Evolutionary conservation across 2,797 vertebrate genomes (phyloP).

Genomic region (Sorex maritimensis): DNA sequence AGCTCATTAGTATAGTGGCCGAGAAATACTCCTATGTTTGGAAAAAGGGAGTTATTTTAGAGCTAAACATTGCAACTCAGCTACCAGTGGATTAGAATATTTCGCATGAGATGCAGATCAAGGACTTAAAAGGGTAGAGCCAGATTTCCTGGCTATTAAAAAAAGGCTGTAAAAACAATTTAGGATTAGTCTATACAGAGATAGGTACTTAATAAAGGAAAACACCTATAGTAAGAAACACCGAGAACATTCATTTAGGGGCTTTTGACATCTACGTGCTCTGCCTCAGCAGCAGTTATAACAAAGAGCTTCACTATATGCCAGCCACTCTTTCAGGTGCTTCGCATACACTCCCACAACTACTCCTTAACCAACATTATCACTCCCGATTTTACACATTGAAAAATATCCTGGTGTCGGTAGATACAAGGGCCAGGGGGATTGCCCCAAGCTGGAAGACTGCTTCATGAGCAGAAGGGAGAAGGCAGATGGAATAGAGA

Average conservation of each 20-base stretch:
- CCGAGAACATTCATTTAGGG: background rate
- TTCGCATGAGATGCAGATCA: background rate
- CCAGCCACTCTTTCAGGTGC: background rate
- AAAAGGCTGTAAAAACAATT: background rate
- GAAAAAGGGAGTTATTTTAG: background rate
- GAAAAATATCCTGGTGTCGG: background rate
- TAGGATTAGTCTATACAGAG: background rate
- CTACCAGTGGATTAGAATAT: background rate
- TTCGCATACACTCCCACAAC: conserved; percentile 23
- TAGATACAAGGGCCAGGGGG: too few species aligned
- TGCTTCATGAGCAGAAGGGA: too few species aligned
- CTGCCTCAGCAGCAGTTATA: background rate
- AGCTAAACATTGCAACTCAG: background rate
- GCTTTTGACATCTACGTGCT: background rate
- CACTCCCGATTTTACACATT: background rate
- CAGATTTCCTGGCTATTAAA: background rate
- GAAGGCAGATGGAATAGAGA: too few species aligned
- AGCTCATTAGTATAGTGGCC: conserved; percentile 28
- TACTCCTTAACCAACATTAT: background rate
- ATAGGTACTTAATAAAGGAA: background rate
- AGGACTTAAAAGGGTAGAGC: background rate
- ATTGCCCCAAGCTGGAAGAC: too few species aligned
- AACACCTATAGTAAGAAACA: background rate
- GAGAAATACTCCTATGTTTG: conserved; percentile 14
- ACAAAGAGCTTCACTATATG: background rate